These are phyloP conservation scores for Anguilla anguilla DNA, from an alignment of 2,797 vertebrate genomes.

Conservation along the genomic window DNA sequence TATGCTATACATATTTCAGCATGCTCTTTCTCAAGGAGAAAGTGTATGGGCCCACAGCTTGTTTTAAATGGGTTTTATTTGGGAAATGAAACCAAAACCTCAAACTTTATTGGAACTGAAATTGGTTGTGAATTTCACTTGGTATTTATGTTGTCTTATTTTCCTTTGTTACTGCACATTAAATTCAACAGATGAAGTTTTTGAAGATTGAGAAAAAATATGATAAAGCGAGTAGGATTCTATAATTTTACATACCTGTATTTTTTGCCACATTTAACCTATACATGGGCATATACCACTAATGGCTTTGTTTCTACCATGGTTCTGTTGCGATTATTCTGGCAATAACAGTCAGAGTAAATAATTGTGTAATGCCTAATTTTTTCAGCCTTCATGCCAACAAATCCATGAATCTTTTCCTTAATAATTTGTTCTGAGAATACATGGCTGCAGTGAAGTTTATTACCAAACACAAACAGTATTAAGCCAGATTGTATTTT, in stretches of 20 bases:
- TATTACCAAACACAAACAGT: background rate
- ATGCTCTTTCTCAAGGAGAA: background rate
- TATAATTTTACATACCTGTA: background rate
- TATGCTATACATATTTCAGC: background rate
- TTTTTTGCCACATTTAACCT: conserved; percentile 33
- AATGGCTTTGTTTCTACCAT: too few relatives aligned
- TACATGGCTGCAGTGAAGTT: background rate
- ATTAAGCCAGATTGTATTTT: conserved; percentile 41
- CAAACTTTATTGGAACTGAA: background rate
- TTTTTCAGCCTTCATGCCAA: too few relatives aligned
- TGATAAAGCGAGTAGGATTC: background rate
- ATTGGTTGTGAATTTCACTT: too few relatives aligned
- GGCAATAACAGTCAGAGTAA: too few relatives aligned
- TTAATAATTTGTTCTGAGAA: too few relatives aligned
- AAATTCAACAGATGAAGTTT: background rate
- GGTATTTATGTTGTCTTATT: background rate
- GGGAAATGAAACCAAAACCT: background rate
- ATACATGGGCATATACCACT: background rate
- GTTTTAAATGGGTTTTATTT: background rate
- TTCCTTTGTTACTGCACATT: background rate
- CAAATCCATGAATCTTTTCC: too few relatives aligned
- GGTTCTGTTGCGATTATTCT: too few relatives aligned
- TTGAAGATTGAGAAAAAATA: background rate
- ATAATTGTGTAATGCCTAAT: too few relatives aligned
- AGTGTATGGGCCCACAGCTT: background rate